Percentiles rank a stretch among this genome's conserved stretches.
Conservation (phyloP, 64 coral and sea anemone species). For the Montipora sp. region DNA sequence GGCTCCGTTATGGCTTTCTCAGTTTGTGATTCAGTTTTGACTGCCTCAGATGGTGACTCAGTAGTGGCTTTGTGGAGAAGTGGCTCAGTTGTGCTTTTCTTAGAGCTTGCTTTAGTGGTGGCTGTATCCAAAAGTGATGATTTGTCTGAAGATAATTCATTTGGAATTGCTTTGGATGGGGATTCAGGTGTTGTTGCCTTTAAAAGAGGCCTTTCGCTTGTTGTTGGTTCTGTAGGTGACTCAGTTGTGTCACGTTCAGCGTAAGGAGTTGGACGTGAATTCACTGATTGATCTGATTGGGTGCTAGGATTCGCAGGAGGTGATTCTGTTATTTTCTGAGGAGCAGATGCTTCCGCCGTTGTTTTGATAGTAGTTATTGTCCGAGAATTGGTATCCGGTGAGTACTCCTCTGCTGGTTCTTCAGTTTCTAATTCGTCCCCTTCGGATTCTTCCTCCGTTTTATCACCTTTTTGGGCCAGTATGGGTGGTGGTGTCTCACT, state of each 20-base stretch:
- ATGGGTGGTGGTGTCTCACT: conserved; percentile 28
- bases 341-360: background rate
- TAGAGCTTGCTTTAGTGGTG: background rate
- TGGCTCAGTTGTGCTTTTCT: background rate
- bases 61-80: background rate
- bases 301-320: background rate
- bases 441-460: background rate
- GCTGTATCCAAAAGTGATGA: background rate
- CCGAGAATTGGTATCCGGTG: background rate
- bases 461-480: conserved; percentile 17
- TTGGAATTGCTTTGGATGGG: background rate
- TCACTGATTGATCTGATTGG: background rate
- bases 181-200: background rate
- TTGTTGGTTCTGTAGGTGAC: background rate
- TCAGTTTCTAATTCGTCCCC: background rate
- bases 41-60: background rate
- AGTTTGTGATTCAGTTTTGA: background rate
- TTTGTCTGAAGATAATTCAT: background rate
- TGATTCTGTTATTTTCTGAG: background rate
- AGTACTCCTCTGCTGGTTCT: background rate
- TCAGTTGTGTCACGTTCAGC: background rate
- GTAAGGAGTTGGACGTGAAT: too few relatives aligned
- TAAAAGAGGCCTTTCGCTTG: background rate
- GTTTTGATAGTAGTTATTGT: background rate
- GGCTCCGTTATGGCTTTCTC: background rate